Evolutionary conservation across 2,888 invertebrate genomes (phyloP).

Genomic region (Candidula unifasciata): DNA sequence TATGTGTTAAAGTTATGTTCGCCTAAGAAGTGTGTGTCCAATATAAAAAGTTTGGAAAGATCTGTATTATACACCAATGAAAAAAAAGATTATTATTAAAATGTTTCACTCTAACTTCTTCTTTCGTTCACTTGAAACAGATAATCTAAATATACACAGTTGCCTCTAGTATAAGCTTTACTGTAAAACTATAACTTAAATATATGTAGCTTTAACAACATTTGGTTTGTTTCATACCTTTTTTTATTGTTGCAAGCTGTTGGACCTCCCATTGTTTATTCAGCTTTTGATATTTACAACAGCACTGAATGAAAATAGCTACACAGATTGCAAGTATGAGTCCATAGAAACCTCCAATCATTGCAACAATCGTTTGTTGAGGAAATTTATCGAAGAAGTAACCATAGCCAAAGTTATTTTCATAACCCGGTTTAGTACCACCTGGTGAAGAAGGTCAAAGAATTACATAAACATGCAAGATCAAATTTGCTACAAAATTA

Average conservation of each 20-base stretch:
- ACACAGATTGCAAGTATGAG: conserved; percentile 33
- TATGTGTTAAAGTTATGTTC: no score
- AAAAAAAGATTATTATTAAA: no score
- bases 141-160: no score
- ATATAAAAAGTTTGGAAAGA: no score
- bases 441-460: conserved; percentile 38
- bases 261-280: conserved; percentile 53
- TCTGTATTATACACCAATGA: no score
- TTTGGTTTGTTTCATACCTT: conserved; percentile 24
- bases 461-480: neutral
- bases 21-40: no score
- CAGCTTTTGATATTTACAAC: conserved; percentile 26
- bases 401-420: conserved; percentile 43
- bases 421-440: conserved; percentile 48
- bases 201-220: no score
- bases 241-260: conserved; percentile 48
- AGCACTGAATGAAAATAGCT: conserved; percentile 36
- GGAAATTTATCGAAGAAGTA: conserved; percentile 49
- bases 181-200: no score
- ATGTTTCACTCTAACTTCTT: no score
- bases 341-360: conserved; percentile 50
- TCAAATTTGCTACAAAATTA: neutral
- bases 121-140: no score
- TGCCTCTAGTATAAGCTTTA: no score
- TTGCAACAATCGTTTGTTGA: conserved; percentile 47